phyloP scores from a whole-genome alignment of 92 coral and sea anemone genomes.

The Porites cylindrica region DNA sequence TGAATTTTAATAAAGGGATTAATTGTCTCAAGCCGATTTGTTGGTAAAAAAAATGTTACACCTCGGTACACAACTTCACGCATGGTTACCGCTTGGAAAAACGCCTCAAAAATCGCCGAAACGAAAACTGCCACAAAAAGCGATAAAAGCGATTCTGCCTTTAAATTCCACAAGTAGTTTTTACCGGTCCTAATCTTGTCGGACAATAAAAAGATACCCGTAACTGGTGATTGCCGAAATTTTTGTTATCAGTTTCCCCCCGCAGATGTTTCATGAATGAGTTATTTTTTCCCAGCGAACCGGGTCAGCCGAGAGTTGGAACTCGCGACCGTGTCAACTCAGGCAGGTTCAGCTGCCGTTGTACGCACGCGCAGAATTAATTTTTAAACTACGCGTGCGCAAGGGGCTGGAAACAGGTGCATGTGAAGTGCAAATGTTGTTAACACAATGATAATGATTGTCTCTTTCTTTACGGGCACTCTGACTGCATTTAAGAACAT shows the following conservation, averaged over 20 bases:
- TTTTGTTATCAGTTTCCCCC: slow-evolving; percentile 68
- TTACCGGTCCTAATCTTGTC: slow-evolving; percentile 57
- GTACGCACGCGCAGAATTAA: slow-evolving; percentile 90
- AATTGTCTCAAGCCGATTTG: slow-evolving; percentile 84
- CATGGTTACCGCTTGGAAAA: slow-evolving; percentile 55
- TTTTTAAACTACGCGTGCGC: slow-evolving; percentile 96
- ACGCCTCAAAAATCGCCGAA: slow-evolving; percentile 3
- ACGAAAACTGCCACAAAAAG: slow-evolving; percentile 20
- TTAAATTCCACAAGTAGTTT: slow-evolving; percentile 24
- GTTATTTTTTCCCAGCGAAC: slow-evolving; percentile 80
- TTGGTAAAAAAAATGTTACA: slow-evolving; percentile 86
- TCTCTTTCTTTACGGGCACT: slow-evolving; percentile 99
- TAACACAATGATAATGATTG: slow-evolving; percentile 99
- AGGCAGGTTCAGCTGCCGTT: slow-evolving; percentile 96
- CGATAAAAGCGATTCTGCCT: background rate
- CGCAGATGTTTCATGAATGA: slow-evolving; percentile 90
- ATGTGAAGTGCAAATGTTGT: slow-evolving; percentile 99
- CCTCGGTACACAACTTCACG: slow-evolving; percentile 77
- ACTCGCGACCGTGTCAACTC: slow-evolving; percentile 84
- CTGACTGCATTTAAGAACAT: slow-evolving; percentile 99
- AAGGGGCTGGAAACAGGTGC: slow-evolving; percentile 96
- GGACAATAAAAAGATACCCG: slow-evolving; percentile 69
- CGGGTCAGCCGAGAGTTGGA: slow-evolving; percentile 70
- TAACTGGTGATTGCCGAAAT: slow-evolving; percentile 78
- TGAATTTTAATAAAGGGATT: slow-evolving; percentile 89